Evolutionary conservation across 2,888 invertebrate genomes (phyloP), one percentile per base, ranked within the genome.

Genomic region (Alloplasta piceator): DNA sequence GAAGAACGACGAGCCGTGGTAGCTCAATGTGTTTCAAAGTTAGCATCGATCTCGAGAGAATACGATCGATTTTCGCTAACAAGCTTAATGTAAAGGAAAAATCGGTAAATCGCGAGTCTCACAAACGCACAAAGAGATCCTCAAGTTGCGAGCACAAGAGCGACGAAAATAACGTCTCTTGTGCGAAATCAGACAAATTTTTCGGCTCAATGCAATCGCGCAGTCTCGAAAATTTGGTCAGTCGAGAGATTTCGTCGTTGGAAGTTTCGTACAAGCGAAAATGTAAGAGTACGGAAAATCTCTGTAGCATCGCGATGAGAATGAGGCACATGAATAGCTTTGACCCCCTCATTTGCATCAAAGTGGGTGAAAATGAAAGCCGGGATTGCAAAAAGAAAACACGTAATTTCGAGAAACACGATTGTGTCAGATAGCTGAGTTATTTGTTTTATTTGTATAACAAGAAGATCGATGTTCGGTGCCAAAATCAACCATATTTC

Each of bases 31-130:
- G 83, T 41, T 80, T 88, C 55, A 87, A 86, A 86, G 88, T 92
- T 48, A 91, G 90, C 66, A 90, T 91, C 67, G 91, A 91, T 83
- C 82, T 92, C 41, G 80, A 83, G 10, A 90, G 86, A 80, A 88
- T 91, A 72, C 84, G 81, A 50, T 75, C 81, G 9, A 78, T 89
- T 2, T 77, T 91, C 0, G 83, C 82, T 41, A 73, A 77, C 12
- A 88, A 87, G 46, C 84, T 88, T 4, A 76, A 86, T 70, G 81
- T 87, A 43, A 84, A 5, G 7, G 55, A 9, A 0, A 5, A 63
- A 41, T 14, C n/a, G 9, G 12, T 36, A 3, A 26, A 41, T 10
- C 2, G 3, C 0, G 10, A 58, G 7, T 41, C 58, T 67, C 14
- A 16, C 14, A 9, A 46, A 7, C 36, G 12, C 9, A 14, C 50